phyloP scores from a whole-genome alignment of 1,140 invertebrate genomes.

The Euwallacea fornicatus region DNA sequence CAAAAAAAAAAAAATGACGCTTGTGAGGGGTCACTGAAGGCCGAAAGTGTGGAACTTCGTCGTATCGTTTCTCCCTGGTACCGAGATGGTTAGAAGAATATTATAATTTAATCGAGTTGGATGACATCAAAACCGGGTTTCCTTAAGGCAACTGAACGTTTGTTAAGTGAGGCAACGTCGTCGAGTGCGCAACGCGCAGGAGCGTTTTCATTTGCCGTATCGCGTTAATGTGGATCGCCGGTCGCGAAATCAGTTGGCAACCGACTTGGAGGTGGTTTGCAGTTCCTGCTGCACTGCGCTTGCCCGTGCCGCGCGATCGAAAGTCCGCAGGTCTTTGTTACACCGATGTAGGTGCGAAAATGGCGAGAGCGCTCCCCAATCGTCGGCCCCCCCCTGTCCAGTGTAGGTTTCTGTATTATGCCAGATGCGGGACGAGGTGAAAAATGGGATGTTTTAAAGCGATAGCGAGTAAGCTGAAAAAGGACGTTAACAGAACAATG shows the following conservation, averaged over 20 bases:
- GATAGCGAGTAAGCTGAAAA: not conserved
- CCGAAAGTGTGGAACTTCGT: too few relatives aligned
- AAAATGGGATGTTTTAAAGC: conserved; percentile 1
- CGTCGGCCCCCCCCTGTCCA: too few relatives aligned
- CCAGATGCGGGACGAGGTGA: not conserved
- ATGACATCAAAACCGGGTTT: not conserved
- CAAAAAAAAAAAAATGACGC: too few relatives aligned
- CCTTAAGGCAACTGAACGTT: not conserved
- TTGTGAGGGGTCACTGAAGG: too few relatives aligned
- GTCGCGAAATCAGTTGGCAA: conserved; percentile 1
- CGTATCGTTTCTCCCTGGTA: too few relatives aligned
- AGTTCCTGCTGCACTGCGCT: not conserved
- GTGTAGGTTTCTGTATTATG: not conserved
- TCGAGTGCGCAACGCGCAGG: not conserved
- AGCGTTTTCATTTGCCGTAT: not conserved
- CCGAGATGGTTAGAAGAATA: too few relatives aligned
- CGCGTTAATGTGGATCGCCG: not conserved
- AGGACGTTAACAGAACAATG: not conserved
- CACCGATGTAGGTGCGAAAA: not conserved
- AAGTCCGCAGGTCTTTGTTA: conserved; percentile 4
- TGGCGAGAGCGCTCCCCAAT: too few relatives aligned
- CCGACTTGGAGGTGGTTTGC: not conserved
- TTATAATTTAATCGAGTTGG: too few relatives aligned
- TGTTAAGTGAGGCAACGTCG: not conserved
- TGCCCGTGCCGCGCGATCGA: not conserved